Evolutionary conservation across 2,113 vertebrate species (phyloP).

Genomic region (Irena cyanogastra): DNA sequence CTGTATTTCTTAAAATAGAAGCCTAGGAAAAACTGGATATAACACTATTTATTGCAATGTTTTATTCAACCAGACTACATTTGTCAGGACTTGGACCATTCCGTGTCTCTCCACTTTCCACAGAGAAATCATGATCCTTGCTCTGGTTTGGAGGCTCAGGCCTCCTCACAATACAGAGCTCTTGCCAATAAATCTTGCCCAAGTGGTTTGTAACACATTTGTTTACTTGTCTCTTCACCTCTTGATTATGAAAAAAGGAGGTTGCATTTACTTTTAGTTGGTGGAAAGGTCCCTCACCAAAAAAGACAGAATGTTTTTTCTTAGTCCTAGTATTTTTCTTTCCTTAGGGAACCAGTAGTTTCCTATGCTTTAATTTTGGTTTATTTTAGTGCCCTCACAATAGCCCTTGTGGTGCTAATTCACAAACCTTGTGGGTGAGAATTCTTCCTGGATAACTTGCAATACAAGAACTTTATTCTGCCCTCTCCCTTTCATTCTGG

Average conservation of each 20-base stretch:
- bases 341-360: background rate
- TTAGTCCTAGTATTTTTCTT: background rate
- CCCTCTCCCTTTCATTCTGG: background rate
- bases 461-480: background rate
- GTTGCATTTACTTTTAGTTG: background rate
- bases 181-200: background rate
- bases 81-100: background rate
- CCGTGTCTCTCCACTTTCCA: background rate
- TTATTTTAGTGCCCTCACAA: background rate
- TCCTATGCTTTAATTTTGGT: background rate
- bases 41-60: background rate
- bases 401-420: background rate
- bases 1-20: background rate
- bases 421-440: background rate
- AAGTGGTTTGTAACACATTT: background rate
- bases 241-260: background rate
- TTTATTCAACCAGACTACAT: background rate
- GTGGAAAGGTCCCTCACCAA: background rate
- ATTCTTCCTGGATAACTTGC: background rate
- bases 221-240: background rate
- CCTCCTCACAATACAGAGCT: background rate
- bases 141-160: background rate
- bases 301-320: background rate
- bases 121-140: background rate
- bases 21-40: background rate